These are phyloP conservation scores for Eubucco bourcierii DNA, from an alignment of 2,113 vertebrate genomes.

Conservation along the genomic window DNA sequence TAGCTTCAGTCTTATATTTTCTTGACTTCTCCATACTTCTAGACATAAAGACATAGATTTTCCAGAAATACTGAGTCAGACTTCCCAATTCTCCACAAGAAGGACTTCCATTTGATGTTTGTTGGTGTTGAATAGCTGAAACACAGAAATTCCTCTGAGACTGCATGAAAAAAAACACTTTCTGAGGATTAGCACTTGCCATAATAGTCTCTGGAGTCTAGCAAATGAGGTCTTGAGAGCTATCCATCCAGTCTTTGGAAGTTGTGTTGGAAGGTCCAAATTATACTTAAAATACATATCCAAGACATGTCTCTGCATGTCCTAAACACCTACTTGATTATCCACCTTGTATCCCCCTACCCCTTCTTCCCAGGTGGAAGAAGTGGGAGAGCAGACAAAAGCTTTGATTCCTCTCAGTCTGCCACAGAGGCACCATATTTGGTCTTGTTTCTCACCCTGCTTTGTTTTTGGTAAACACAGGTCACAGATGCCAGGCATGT, in stretches of 20 bases:
- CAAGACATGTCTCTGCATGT: no score
- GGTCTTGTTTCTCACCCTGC: no score
- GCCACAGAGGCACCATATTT: no score
- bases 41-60: not conserved
- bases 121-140: not conserved
- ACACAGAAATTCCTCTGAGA: not conserved
- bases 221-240: not conserved
- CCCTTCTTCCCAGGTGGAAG: no score
- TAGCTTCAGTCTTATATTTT: not conserved
- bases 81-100: not conserved
- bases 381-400: no score
- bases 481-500: no score
- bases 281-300: no score
- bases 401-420: no score
- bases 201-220: not conserved
- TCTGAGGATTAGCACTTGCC: not conserved
- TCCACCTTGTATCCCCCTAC: no score
- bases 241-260: not conserved
- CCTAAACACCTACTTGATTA: no score
- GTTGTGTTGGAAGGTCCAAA: no score
- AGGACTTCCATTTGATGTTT: not conserved
- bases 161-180: not conserved
- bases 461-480: no score
- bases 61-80: not conserved
- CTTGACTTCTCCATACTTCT: not conserved